Evolutionary conservation across 2,113 vertebrate genomes (phyloP).

Genomic region (Varanus komodoensis): DNA sequence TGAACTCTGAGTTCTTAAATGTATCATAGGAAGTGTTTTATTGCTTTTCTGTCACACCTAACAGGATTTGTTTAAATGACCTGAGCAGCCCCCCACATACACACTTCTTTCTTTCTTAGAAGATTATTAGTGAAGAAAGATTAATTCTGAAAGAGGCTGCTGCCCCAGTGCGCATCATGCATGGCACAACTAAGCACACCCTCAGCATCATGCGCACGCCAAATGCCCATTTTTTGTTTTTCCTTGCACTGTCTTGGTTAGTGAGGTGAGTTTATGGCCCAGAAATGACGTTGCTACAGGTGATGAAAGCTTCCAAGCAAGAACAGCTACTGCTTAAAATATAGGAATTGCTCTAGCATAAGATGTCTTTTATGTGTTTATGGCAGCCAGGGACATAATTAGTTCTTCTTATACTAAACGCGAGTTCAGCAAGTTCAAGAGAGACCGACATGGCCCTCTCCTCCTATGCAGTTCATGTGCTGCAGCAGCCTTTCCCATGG

Average conservation of each 20-base stretch:
- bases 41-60: neutral
- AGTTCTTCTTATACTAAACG: constrained; percentile 69
- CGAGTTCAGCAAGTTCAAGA: constrained; percentile 71
- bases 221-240: neutral
- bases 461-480: neutral
- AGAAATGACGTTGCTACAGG: constrained; percentile 56
- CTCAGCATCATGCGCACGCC: neutral
- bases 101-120: neutral
- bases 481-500: constrained; percentile 17
- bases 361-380: constrained; percentile 61
- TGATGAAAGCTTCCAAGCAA: constrained; percentile 64
- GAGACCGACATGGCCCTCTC: neutral
- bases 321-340: constrained; percentile 42
- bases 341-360: constrained; percentile 53
- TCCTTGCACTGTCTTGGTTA: constrained; percentile 37
- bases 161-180: neutral
- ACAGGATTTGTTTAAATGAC: neutral
- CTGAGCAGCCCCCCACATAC: neutral
- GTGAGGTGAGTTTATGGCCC: constrained; percentile 55
- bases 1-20: neutral
- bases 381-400: constrained; percentile 60
- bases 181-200: neutral
- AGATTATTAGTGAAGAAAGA: neutral
- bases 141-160: neutral
- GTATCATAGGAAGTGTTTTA: neutral